These are phyloP conservation scores for Phyllotis vaccarum DNA, from an alignment of 2,797 vertebrate species.

Conservation along the genomic window DNA sequence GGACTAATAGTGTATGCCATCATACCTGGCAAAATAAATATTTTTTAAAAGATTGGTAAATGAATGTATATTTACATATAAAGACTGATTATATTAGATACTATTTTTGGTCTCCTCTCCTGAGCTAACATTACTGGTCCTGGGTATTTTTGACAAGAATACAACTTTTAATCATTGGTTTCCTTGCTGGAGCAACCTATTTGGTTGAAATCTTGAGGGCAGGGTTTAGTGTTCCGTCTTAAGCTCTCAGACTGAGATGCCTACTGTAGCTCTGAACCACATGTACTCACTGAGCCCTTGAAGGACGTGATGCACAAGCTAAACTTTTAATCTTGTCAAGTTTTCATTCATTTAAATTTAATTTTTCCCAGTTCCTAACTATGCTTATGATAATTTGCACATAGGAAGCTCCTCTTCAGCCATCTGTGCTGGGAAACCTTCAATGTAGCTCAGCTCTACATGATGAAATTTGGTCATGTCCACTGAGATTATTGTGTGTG, in stretches of 20 bases:
- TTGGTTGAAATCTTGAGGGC: neutral
- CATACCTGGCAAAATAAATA: neutral
- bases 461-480: neutral
- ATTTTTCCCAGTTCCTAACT: neutral
- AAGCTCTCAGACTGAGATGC: neutral
- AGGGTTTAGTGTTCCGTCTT: neutral
- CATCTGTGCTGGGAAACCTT: neutral
- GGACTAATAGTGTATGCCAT: neutral
- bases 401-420: neutral
- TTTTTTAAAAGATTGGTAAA: neutral
- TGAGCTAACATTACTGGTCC: conserved; percentile 14
- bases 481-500: neutral
- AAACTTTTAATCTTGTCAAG: neutral
- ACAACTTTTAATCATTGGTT: neutral
- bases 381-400: neutral
- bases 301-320: neutral
- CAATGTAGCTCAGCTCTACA: neutral
- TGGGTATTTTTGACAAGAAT: conserved; percentile 3
- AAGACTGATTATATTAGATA: conserved; percentile 31
- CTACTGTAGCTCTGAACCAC: neutral
- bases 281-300: neutral
- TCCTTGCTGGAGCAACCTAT: neutral
- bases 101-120: neutral
- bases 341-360: neutral
- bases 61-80: neutral